A percentile compares a stretch with the other conserved stretches of the same genome.
These are phyloP conservation scores for Procavia capensis DNA, from an alignment of 2,113 vertebrate genomes.

Conservation along the genomic window DNA sequence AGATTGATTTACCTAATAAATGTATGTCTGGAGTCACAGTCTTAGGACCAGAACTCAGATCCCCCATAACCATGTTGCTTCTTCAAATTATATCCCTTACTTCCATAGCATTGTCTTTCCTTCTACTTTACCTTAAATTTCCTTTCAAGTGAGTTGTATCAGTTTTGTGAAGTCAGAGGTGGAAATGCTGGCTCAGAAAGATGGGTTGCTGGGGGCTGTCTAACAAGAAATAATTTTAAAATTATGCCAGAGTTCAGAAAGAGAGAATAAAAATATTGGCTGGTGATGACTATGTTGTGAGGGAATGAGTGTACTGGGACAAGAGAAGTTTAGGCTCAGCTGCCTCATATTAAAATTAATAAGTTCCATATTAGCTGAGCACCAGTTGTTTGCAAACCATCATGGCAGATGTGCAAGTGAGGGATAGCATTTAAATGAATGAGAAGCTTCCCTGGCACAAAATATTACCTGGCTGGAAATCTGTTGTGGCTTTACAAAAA, in stretches of 20 bases:
- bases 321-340: background rate
- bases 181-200: background rate
- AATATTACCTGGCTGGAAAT: conserved; percentile 7
- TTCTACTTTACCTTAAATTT: background rate
- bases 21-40: background rate
- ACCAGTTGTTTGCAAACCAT: background rate
- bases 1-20: background rate
- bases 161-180: background rate
- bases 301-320: background rate
- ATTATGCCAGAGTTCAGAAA: background rate
- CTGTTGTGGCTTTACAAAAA: background rate
- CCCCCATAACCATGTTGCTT: too few species aligned
- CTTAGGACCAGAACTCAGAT: background rate
- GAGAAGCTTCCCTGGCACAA: background rate
- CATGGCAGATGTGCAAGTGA: background rate
- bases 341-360: background rate
- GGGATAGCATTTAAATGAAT: background rate
- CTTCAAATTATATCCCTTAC: fast-evolving
- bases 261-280: fast-evolving
- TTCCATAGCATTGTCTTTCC: background rate
- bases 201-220: too few species aligned
- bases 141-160: background rate
- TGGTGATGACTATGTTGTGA: background rate
- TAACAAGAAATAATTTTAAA: background rate
- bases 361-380: background rate